These are phyloP conservation scores for Tachysurus vachellii DNA, from an alignment of 2,113 vertebrate genomes.

Conservation along the genomic window DNA sequence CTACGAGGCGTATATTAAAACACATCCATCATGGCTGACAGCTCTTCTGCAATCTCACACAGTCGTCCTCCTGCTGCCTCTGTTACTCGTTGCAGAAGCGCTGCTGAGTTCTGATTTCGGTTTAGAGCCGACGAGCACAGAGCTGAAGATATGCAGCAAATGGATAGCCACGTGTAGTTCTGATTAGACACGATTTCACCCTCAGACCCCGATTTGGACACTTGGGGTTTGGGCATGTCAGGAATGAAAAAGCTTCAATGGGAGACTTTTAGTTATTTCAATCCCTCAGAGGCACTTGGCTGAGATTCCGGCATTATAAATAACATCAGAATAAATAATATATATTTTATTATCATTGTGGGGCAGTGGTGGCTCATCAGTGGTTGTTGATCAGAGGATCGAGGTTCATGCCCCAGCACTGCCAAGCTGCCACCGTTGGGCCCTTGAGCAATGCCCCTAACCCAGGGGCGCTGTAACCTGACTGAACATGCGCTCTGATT, in stretches of 20 bases:
- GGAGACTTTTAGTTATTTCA: neutral
- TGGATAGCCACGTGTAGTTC: neutral
- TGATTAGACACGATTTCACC: neutral
- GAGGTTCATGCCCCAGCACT: too few species aligned
- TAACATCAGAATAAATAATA: too few species aligned
- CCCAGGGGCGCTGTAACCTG: too few species aligned
- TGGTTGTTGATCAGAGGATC: too few species aligned
- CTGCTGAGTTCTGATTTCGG: constrained; percentile 21
- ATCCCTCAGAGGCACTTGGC: neutral
- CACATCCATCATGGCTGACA: constrained; percentile 70
- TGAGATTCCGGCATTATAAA: neutral
- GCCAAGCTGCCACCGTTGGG: too few species aligned
- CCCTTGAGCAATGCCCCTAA: too few species aligned
- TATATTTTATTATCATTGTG: neutral
- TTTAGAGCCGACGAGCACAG: constrained; percentile 2
- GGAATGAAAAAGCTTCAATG: neutral
- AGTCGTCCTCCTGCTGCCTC: constrained; percentile 35
- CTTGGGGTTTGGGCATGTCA: neutral
- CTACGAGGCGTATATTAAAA: constrained; percentile 72
- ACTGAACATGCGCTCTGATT: too few species aligned
- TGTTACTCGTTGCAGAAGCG: constrained; percentile 50
- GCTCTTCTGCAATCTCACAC: constrained; percentile 59
- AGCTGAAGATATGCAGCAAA: constrained; percentile 1
- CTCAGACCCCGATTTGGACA: neutral
- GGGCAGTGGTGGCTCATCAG: neutral